phyloP scores from a whole-genome alignment of 2,888 invertebrate genomes.

The Agrotis segetum region DNA sequence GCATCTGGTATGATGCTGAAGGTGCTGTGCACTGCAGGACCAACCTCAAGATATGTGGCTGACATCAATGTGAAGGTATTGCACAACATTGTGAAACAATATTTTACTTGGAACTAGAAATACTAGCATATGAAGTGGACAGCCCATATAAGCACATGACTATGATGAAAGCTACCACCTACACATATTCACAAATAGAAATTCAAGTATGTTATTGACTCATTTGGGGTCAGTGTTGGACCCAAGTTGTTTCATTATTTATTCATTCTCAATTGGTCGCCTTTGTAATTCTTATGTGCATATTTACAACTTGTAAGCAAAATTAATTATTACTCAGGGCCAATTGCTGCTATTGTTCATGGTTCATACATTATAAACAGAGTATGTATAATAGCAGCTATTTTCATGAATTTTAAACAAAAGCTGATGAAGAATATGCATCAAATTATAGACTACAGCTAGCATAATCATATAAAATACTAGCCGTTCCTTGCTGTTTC shows the following conservation, averaged over 20 bases:
- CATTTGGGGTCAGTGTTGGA: not conserved
- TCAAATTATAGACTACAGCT: too few relatives aligned
- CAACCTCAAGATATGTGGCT: constrained; percentile 94
- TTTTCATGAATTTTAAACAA: too few relatives aligned
- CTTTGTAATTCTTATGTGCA: constrained; percentile 17
- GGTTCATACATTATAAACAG: not conserved
- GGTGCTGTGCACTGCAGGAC: constrained; percentile 96
- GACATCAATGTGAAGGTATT: constrained; percentile 96
- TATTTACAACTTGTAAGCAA: not conserved
- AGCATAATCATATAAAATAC: too few relatives aligned
- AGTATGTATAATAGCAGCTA: too few relatives aligned
- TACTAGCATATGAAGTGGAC: not conserved
- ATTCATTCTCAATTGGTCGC: constrained; percentile 28
- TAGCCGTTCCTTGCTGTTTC: too few relatives aligned
- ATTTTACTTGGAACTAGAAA: not conserved
- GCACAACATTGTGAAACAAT: constrained; percentile 48
- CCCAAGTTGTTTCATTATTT: constrained; percentile 4
- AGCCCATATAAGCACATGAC: constrained; percentile 32
- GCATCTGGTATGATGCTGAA: constrained; percentile 94
- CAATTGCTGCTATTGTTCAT: constrained; percentile 20
- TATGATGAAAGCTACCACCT: constrained; percentile 23
- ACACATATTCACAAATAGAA: constrained; percentile 20
- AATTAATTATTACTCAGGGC: constrained; percentile 42
- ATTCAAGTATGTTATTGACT: constrained; percentile 6
- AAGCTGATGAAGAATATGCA: not conserved